Base-by-base conservation (phyloP, 2,888 invertebrate genomes). In the Mycalesis mineus region DNA sequence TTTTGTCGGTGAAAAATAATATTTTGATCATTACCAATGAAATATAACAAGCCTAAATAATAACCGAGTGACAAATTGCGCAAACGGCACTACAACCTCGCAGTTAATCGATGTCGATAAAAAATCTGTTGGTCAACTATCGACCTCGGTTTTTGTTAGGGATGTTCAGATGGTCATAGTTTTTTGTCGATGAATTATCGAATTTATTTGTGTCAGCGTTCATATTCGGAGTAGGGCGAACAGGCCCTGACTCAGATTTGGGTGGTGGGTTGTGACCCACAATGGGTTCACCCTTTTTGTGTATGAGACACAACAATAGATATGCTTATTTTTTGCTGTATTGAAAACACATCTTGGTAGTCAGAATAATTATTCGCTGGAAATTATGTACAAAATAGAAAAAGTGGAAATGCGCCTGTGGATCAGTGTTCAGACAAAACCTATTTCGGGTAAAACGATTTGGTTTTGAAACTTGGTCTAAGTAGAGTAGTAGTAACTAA, bases 91-190 rank as follows among this genome's bases (percentile, higher is more conserved):
- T 51, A 47, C 64, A 71, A 65, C 80, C 80, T 81, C 72, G 78
- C 11, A 17, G 41, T 55, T 61, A 66, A 65, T 65, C 62, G 66
- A 60, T 60, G 58, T 55, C 60, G 63, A 67, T 67, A 73, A 77
- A 78, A 36, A 73, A 75, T 69, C 66, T 64, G 61, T 73, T 72
- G 68, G 71, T 69, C 73, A 75, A 77, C 70, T 71, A 72, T 66
- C 69, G 74, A 76, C 80, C 80, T 80, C 73, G 68, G 68, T 64
- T 65, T 80, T 80, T 80, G 78, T 78, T 66, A 62, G 77, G 80
- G 81, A 81, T 80, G 78, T 64, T 68, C 76, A 67, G 76, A 80
- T 74, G 78, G 77, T 64, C 79, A 67, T 67, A 73, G 74, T 78
- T 82, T 33, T 74, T 66, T 68, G 72, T 68, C 13, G 14, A 22